These are phyloP conservation scores for Heteractis magnifica DNA, from an alignment of 92 coral and sea anemone genomes.

Conservation along the genomic window DNA sequence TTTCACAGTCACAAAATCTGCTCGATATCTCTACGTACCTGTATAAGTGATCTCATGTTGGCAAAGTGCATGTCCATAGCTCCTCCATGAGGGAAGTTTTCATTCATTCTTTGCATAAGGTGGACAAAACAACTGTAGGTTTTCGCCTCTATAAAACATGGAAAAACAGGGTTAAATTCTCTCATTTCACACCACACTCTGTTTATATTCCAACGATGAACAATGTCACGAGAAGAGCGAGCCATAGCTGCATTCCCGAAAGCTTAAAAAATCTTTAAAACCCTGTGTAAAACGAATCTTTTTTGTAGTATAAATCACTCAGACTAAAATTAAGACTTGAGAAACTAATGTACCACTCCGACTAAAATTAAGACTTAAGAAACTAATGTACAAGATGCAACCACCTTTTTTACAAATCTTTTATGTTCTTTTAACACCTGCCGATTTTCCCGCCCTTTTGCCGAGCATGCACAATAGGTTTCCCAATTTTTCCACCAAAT, in stretches of 20 bases:
- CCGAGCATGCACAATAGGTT: not conserved
- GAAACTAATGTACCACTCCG: too few relatives aligned
- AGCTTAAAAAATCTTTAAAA: too few relatives aligned
- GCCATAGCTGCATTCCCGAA: too few relatives aligned
- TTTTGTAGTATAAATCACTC: too few relatives aligned
- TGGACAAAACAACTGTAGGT: conserved; percentile 96
- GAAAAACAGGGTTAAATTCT: too few relatives aligned
- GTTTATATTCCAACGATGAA: too few relatives aligned
- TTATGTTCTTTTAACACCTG: not conserved
- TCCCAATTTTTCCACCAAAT: not conserved
- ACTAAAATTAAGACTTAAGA: not conserved
- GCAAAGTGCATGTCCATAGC: conserved; percentile 96
- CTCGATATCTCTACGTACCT: conserved; percentile 42
- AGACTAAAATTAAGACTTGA: not conserved
- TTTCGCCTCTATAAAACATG: conserved; percentile 62
- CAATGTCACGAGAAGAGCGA: too few relatives aligned
- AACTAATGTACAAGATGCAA: too few relatives aligned
- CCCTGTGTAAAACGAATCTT: too few relatives aligned
- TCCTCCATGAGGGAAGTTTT: conserved; percentile 95
- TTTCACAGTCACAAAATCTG: not conserved
- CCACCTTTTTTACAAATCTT: too few relatives aligned
- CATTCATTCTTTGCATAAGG: conserved; percentile 94
- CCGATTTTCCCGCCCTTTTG: not conserved
- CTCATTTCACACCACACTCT: too few relatives aligned
- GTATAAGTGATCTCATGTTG: conserved; percentile 96